A percentile compares a stretch with the other conserved stretches of the same genome.
phyloP scores from a whole-genome alignment of 2,888 invertebrate genomes.

The Eudemis profundana region DNA sequence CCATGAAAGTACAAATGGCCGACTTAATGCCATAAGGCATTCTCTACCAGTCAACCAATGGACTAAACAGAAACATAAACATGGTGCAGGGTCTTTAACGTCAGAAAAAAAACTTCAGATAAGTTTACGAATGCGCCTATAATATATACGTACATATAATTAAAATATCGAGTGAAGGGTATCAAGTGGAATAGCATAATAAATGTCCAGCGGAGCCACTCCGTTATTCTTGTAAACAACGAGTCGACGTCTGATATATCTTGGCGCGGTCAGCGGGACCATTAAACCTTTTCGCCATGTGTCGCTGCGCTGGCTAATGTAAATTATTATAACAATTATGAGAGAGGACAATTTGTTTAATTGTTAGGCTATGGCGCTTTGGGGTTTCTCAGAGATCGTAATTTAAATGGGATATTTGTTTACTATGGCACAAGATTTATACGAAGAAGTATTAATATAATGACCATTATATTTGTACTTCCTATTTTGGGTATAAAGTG shows the following conservation, averaged over 20 bases:
- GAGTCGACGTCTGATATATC: slow-evolving; percentile 79
- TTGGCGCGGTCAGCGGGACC: slow-evolving; percentile 71
- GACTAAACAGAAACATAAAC: too few species aligned
- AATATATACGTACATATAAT: too few species aligned
- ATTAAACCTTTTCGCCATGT: slow-evolving; percentile 60
- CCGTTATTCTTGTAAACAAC: slow-evolving; percentile 82
- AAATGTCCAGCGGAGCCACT: slow-evolving; percentile 73
- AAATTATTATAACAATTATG: slow-evolving; percentile 46
- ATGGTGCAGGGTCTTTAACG: too few species aligned
- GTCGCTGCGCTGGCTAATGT: slow-evolving; percentile 50
- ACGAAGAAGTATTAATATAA: not conserved
- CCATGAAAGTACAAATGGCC: too few species aligned
- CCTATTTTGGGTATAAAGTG: too few species aligned
- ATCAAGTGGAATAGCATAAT: slow-evolving; percentile 56
- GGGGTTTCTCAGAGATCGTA: slow-evolving; percentile 19
- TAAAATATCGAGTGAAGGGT: too few species aligned
- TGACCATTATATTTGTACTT: not conserved
- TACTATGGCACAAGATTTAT: not conserved
- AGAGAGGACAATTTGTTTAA: slow-evolving; percentile 44
- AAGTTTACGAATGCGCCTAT: too few species aligned
- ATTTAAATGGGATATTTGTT: slow-evolving; percentile 22
- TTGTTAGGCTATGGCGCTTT: slow-evolving; percentile 27
- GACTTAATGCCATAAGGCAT: too few species aligned
- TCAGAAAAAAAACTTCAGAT: too few species aligned
- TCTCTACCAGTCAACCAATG: too few species aligned